phyloP scores from a whole-genome alignment of 2,888 invertebrate species.

The Phyllotreta cruciferae region DNA sequence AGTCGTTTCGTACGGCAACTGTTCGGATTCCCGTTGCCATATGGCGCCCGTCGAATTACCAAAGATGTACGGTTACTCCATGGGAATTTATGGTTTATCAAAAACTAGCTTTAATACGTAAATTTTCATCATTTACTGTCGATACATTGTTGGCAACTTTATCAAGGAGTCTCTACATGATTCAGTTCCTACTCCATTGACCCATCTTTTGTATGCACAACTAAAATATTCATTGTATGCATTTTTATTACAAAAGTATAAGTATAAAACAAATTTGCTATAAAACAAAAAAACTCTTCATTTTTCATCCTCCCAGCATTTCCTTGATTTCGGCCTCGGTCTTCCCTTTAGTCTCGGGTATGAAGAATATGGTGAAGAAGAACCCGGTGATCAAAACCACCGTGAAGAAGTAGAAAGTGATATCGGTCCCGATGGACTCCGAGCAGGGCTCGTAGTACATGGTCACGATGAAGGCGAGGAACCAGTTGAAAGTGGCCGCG shows the following conservation, averaged over 20 bases:
- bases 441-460: slow-evolving; percentile 72
- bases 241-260: not conserved
- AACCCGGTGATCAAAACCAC: slow-evolving; percentile 70
- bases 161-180: too few species aligned
- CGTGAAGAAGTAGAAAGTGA: slow-evolving; percentile 80
- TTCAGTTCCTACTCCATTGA: too few species aligned
- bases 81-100: not conserved
- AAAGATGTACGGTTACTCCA: slow-evolving; percentile 1
- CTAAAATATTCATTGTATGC: too few species aligned
- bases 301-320: slow-evolving; percentile 23
- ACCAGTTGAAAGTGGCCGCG: slow-evolving; percentile 85
- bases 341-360: slow-evolving; percentile 56
- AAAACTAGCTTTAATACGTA: too few species aligned
- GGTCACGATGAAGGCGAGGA: slow-evolving; percentile 81
- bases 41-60: slow-evolving; percentile 24
- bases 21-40: slow-evolving; percentile 30
- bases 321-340: slow-evolving; percentile 50
- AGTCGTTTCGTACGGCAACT: slow-evolving; percentile 10
- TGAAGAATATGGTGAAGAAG: slow-evolving; percentile 63
- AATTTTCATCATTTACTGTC: not conserved
- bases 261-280: not conserved
- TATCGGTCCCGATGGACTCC: slow-evolving; percentile 64
- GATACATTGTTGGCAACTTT: too few species aligned
- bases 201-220: too few species aligned
- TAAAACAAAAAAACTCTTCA: not conserved